Evolutionary conservation across 2,113 vertebrate species (phyloP).

Genomic region (Lasiurus borealis): DNA sequence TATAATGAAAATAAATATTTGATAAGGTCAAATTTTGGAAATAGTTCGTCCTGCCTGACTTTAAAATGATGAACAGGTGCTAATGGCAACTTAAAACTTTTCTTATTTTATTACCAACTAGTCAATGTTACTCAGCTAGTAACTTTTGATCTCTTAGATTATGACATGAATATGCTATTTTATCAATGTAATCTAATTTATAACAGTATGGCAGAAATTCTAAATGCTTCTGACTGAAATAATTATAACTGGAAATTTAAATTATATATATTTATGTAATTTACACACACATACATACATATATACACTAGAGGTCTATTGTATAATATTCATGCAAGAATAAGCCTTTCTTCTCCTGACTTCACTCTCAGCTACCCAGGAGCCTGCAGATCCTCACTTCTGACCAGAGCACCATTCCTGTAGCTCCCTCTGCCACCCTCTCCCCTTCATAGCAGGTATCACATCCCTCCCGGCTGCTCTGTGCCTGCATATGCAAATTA

Average conservation of each 20-base stretch:
- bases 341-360: no score
- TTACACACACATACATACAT: background rate
- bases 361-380: no score
- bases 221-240: constrained; percentile 35
- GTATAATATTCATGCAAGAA: no score
- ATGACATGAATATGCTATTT: background rate
- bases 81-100: background rate
- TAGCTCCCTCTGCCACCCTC: no score
- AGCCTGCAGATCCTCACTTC: no score
- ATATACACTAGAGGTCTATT: background rate
- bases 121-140: background rate
- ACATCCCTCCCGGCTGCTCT: no score
- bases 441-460: no score
- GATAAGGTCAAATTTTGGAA: constrained; percentile 7
- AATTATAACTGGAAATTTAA: background rate
- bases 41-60: background rate
- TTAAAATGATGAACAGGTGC: background rate
- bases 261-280: background rate
- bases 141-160: background rate
- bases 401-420: no score
- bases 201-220: background rate
- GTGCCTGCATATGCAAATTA: no score
- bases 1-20: background rate
- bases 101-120: constrained; percentile 5
- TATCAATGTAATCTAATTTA: constrained; percentile 14